These are phyloP conservation scores for Barypeithes pellucidus DNA, from an alignment of 2,888 invertebrate genomes.

Conservation along the genomic window DNA sequence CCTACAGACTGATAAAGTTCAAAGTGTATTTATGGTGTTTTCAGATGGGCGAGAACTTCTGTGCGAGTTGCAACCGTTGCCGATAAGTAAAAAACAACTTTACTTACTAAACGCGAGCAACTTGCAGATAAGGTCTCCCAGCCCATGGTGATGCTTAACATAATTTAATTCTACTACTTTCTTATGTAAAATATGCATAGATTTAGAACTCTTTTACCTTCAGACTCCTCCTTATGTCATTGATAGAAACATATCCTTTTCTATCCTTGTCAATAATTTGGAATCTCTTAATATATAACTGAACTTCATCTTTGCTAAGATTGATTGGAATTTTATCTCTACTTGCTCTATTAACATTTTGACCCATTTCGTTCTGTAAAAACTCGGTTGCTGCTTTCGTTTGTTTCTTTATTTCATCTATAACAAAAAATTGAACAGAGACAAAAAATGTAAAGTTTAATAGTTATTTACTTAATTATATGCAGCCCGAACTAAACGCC, in stretches of 20 bases:
- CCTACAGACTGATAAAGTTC: constrained; percentile 74
- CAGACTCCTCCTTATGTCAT: constrained; percentile 95
- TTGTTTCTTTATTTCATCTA: constrained; percentile 80
- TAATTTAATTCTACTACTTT: no score
- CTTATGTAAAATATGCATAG: no score
- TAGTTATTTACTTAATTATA: no score
- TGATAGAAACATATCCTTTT: constrained; percentile 98
- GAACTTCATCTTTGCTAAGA: constrained; percentile 94
- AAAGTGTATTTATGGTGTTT: not conserved
- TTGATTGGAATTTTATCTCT: constrained; percentile 93
- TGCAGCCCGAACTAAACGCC: no score
- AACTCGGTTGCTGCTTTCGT: constrained; percentile 87
- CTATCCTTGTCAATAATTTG: constrained; percentile 95
- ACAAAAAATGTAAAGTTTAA: not conserved
- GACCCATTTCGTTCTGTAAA: constrained; percentile 96
- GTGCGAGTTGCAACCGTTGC: no score
- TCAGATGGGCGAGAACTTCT: not conserved
- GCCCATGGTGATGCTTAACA: no score
- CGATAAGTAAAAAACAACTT: no score
- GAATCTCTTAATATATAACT: constrained; percentile 95
- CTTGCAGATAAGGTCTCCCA: no score
- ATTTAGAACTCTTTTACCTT: no score
- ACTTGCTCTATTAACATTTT: constrained; percentile 90
- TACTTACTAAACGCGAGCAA: no score
- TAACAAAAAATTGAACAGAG: not conserved